phyloP scores from a whole-genome alignment of 1,140 invertebrate genomes.

The Drosophila nigromelanica region DNA sequence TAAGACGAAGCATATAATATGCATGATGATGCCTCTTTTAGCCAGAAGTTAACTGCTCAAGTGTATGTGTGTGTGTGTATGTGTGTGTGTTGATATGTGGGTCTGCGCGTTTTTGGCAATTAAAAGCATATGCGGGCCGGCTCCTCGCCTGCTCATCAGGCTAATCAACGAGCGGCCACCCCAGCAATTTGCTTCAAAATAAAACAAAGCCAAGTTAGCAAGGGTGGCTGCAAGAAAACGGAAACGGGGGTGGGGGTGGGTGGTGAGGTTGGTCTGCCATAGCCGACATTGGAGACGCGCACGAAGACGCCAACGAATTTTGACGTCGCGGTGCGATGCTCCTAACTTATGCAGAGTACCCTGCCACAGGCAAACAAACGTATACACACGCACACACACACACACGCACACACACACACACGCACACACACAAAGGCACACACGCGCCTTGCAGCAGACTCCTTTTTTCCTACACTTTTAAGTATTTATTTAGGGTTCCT shows the following conservation, averaged over 20 bases:
- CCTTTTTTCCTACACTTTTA: constrained; percentile 51
- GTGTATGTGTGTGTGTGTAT: constrained; percentile 12
- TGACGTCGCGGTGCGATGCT: constrained; percentile 41
- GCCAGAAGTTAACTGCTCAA: not conserved
- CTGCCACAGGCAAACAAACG: constrained; percentile 48
- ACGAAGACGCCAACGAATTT: constrained; percentile 56
- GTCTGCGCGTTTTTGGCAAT: constrained; percentile 65
- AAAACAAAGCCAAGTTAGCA: constrained; percentile 53
- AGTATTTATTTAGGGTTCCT: constrained; percentile 69
- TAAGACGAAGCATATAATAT: not conserved
- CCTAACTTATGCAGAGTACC: constrained; percentile 52
- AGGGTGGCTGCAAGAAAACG: not conserved
- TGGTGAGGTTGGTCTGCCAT: constrained; percentile 39
- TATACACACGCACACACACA: constrained; percentile 35
- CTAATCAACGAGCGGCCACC: constrained; percentile 69
- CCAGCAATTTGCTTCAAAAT: constrained; percentile 71
- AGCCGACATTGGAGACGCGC: constrained; percentile 38
- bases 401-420: constrained; percentile 40
- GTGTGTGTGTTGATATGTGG: constrained; percentile 52
- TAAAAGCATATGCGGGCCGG: constrained; percentile 77
- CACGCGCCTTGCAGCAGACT: constrained; percentile 64
- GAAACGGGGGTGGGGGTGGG: not conserved
- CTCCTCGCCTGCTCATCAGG: constrained; percentile 39
- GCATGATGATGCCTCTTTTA: too few relatives aligned
- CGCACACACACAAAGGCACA: constrained; percentile 14